These are phyloP conservation scores for Hipparchia sbordonii DNA, from an alignment of 2,888 invertebrate genomes.

Conservation along the genomic window DNA sequence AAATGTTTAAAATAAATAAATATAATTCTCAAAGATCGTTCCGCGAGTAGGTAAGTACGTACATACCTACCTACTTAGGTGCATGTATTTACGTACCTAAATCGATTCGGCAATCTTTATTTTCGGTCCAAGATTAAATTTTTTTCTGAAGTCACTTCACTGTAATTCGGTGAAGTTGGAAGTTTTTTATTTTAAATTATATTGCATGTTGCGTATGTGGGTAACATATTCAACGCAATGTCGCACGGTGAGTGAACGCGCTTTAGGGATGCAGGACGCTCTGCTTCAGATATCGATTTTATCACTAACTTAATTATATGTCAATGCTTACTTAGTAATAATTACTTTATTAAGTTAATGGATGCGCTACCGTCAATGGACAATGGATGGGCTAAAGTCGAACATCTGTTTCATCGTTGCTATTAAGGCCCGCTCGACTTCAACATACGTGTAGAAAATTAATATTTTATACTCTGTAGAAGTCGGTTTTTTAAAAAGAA, in stretches of 20 bases:
- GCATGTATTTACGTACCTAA: constrained; percentile 11
- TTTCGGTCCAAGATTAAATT: constrained; percentile 42
- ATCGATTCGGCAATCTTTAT: constrained; percentile 40
- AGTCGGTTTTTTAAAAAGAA: no score
- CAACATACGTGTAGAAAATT: no score
- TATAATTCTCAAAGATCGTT: constrained; percentile 26
- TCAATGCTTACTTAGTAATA: no score
- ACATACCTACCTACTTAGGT: background rate
- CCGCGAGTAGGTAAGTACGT: constrained; percentile 21
- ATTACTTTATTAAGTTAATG: no score
- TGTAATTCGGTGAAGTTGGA: constrained; percentile 48
- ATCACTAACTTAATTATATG: background rate
- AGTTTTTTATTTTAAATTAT: constrained; percentile 49
- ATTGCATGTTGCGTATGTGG: constrained; percentile 48
- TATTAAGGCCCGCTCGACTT: no score
- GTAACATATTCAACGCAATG: constrained; percentile 59
- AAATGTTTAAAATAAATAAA: constrained; percentile 25
- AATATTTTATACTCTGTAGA: no score
- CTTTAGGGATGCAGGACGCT: constrained; percentile 45
- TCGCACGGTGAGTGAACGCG: constrained; percentile 68
- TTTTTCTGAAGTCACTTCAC: constrained; percentile 44
- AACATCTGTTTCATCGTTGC: no score
- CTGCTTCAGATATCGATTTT: constrained; percentile 38
- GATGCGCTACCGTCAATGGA: no score
- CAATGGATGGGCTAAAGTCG: no score